Conservation (phyloP, 2,797 vertebrate genomes). For the Ctenopoma kingsleyae region DNA sequence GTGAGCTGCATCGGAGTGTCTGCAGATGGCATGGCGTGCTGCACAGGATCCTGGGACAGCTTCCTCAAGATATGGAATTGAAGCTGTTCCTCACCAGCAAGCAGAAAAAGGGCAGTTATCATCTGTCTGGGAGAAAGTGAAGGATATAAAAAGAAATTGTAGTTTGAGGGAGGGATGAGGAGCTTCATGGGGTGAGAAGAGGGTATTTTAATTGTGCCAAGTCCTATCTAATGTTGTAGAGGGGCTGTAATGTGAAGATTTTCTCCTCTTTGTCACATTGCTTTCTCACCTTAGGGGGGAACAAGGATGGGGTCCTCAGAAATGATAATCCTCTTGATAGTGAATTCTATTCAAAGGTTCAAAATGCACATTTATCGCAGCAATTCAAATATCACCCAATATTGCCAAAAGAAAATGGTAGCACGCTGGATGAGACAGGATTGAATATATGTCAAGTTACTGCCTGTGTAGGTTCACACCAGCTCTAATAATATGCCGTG, state of each 20-base stretch:
- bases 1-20: conserved; percentile 97
- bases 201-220: conserved; percentile 78
- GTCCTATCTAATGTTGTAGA: conserved; percentile 70
- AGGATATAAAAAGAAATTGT: conserved; percentile 44
- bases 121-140: conserved; percentile 44
- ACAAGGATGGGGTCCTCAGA: conserved; percentile 24
- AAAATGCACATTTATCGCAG: conserved; percentile 62
- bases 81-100: conserved; percentile 36
- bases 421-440: conserved; percentile 63
- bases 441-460: conserved; percentile 39
- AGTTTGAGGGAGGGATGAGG: conserved; percentile 55
- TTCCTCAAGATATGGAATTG: conserved; percentile 99
- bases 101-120: conserved; percentile 39
- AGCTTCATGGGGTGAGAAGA: conserved; percentile 57
- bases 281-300: conserved; percentile 52
- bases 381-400: conserved; percentile 47
- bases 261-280: conserved; percentile 60
- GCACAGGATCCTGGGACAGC: conserved; percentile 98
- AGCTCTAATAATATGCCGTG: conserved; percentile 56
- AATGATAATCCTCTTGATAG: conserved; percentile 53
- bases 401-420: conserved; percentile 78
- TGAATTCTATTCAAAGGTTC: conserved; percentile 42
- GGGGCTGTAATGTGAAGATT: conserved; percentile 63
- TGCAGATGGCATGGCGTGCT: conserved; percentile 94
- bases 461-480: conserved; percentile 57